Percentiles rank a stretch among this genome's conserved stretches.
Conservation (phyloP, 2,888 invertebrate genomes). For the Hoplodrina ambigua region DNA sequence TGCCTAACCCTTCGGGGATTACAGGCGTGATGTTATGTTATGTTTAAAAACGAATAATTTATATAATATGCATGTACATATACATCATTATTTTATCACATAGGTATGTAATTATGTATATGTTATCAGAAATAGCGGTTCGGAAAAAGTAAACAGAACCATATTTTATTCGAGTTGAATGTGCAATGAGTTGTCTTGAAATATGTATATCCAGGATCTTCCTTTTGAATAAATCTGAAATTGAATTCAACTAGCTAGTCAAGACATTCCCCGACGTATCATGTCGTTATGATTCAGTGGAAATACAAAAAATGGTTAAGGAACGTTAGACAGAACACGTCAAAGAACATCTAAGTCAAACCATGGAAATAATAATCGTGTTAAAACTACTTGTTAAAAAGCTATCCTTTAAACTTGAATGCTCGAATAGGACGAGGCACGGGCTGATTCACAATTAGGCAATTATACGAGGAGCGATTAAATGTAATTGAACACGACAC, state of each 20-base stretch:
- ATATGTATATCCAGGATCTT: slow-evolving; percentile 31
- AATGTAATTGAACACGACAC: slow-evolving; percentile 87
- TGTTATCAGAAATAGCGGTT: not conserved
- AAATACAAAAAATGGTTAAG: not conserved
- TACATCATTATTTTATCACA: slow-evolving; percentile 1
- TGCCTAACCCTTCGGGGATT: too few relatives aligned
- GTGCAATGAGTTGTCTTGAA: slow-evolving; percentile 51
- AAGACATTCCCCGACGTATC: slow-evolving; percentile 17
- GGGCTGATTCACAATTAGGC: slow-evolving; percentile 81
- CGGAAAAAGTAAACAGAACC: slow-evolving; percentile 27
- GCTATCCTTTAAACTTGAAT: slow-evolving; percentile 48
- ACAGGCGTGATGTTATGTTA: too few relatives aligned
- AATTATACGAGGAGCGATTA: slow-evolving; percentile 88
- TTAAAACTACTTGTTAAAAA: slow-evolving; percentile 47
- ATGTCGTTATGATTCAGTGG: slow-evolving; percentile 21
- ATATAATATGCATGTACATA: not conserved
- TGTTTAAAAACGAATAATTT: too few relatives aligned
- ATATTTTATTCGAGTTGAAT: slow-evolving; percentile 58
- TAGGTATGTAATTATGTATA: too few relatives aligned
- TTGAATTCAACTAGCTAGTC: slow-evolving; percentile 20
- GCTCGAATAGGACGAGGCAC: slow-evolving; percentile 62
- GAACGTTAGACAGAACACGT: not conserved
- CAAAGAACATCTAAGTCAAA: not conserved
- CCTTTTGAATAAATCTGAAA: slow-evolving; percentile 46
- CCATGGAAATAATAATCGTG: slow-evolving; percentile 19